Conservation (phyloP, 2,113 vertebrate species). For the Callospermophilus lateralis region DNA sequence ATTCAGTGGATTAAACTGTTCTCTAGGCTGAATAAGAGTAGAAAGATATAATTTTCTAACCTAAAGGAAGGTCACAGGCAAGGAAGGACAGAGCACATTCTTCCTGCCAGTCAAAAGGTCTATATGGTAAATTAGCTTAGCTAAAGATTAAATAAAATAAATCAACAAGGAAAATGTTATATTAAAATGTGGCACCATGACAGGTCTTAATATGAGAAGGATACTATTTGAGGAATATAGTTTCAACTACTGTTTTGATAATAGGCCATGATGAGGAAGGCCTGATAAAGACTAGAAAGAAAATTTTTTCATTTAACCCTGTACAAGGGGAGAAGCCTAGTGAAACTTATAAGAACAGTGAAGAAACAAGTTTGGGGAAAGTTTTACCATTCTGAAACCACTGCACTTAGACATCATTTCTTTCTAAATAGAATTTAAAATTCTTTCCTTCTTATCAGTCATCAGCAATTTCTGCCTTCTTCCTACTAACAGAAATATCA, state of each 20-base stretch:
- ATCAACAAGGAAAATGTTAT: not conserved
- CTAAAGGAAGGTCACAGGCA: not conserved
- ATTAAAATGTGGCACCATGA: not conserved
- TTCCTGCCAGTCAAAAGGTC: not conserved
- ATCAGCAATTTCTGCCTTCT: not conserved
- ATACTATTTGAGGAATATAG: not conserved
- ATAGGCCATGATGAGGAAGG: not conserved
- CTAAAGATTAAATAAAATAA: conserved; percentile 9
- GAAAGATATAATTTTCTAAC: not conserved
- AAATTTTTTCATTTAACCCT: not conserved
- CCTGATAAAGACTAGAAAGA: not conserved
- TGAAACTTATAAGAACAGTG: not conserved
- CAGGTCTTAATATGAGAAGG: not conserved
- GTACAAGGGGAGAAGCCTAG: not conserved
- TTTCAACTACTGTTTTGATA: not conserved
- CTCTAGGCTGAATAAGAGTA: not conserved
- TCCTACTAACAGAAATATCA: not conserved
- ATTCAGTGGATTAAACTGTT: not conserved
- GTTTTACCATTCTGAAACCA: not conserved
- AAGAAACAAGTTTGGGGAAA: not conserved
- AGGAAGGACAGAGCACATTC: not conserved
- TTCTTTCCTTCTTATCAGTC: not conserved
- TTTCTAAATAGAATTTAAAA: conserved; percentile 8
- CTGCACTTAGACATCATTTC: conserved; percentile 2
- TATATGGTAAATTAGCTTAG: conserved; percentile 15